Base-by-base conservation (phyloP, 2,113 vertebrate species). In the Rallus limicola region DNA sequence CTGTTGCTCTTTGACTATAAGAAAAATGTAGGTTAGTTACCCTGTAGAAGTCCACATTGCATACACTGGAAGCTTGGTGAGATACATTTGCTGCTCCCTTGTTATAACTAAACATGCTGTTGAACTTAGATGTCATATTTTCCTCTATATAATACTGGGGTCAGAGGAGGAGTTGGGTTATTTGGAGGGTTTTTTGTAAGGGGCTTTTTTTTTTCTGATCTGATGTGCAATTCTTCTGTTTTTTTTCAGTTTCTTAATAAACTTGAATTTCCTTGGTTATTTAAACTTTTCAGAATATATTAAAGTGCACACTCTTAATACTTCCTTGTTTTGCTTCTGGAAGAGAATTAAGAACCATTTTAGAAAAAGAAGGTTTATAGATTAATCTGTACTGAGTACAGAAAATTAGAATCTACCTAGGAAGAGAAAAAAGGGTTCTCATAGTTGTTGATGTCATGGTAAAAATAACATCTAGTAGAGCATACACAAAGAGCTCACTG, bases 401-500 rank as follows among this genome's bases (percentile, higher is more conserved):
- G 52, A 97, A 95, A 86, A 74, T 62, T 31, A 67, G 75, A 59
- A 50, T 89, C 50, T 26, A 67, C 52, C 53, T 67, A 79, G 82
- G 78, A 93, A 13, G 21, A 76, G 58, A 59, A 82, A 92, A 84
- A 83, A 92, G 31, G 69, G 69, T 65, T 95, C 95, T 95, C 91
- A 90, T 92, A 93, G 90, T 81, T 86, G 81, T 95, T 93, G 92
- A 91, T 94, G 84, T 96, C 95, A 81, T 90, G 86, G 93, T 94
- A 86, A 94, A 96, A 96, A 95, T 91, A 64, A 90, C 71, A 65
- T 88, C 65, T 88, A 89, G 82, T 78, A n/a, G 48, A 75, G 80
- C 68, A 71, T 60, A 83, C 79, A 97, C 97, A 97, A 95, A 97
- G 92, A 77, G 92, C 71, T 97, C 89, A 88, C 60, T 96, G 93